Conservation (phyloP, 2,113 vertebrate genomes). For the Platysteira castanea region DNA sequence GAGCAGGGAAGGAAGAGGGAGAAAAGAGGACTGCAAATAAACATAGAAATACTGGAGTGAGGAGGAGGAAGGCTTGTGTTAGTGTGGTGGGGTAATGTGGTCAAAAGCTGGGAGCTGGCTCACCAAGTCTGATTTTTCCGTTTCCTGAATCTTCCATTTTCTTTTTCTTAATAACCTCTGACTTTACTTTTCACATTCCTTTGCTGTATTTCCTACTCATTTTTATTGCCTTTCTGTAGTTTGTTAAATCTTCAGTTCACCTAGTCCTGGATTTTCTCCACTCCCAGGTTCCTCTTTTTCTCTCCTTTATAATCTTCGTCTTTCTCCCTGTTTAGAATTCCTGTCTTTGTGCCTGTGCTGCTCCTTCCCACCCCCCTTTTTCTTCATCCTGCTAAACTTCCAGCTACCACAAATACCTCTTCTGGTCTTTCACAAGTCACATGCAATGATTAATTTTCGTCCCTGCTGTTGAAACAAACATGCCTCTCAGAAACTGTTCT, state of each 20-base stretch:
- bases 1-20: not conserved
- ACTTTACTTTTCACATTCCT: not conserved
- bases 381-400: not conserved
- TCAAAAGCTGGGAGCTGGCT: not conserved
- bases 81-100: not conserved
- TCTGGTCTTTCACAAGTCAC: not conserved
- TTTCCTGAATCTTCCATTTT: not conserved
- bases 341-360: not conserved
- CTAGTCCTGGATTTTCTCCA: not conserved
- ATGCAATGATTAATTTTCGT: not conserved
- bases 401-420: not conserved
- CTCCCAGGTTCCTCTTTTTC: not conserved
- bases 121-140: not conserved
- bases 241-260: not conserved
- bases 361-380: not conserved
- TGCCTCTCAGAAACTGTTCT: not conserved
- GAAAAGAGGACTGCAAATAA: not conserved
- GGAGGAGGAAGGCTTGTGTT: not conserved
- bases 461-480: not conserved
- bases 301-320: not conserved
- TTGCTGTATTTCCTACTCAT: not conserved
- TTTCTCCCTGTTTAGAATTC: not conserved
- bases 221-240: not conserved
- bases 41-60: not conserved
- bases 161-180: not conserved